phyloP scores from a whole-genome alignment of 2,797 vertebrate genomes.

The Podarcis lilfordi region DNA sequence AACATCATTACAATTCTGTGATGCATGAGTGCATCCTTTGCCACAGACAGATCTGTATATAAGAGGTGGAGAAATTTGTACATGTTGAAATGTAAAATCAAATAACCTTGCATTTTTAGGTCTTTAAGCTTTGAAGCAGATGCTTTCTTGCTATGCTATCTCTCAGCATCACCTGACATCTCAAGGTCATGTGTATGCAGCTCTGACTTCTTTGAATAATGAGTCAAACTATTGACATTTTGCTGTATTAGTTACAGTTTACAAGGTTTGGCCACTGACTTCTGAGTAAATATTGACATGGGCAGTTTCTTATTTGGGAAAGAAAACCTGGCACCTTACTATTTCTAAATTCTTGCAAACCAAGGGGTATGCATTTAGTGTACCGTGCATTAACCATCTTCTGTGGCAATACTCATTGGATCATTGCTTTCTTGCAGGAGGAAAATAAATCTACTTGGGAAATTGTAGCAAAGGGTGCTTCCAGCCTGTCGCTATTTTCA shows the following conservation, averaged over 20 bases:
- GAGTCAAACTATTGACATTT: slow-evolving; percentile 15
- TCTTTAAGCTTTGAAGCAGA: not conserved
- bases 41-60: not conserved
- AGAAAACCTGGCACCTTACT: not conserved
- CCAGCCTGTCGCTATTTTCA: too few species aligned
- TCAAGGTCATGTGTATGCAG: slow-evolving; percentile 5
- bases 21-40: not conserved
- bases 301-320: not conserved
- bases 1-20: not conserved
- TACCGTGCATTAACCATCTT: not conserved
- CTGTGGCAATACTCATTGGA: not conserved
- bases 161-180: not conserved
- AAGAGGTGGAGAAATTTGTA: not conserved
- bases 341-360: not conserved
- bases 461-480: not conserved
- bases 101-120: not conserved
- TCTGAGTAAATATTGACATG: slow-evolving; percentile 12
- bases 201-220: slow-evolving; percentile 8
- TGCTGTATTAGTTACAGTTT: not conserved
- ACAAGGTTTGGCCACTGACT: slow-evolving; percentile 6
- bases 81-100: slow-evolving; percentile 9
- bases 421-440: not conserved
- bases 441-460: not conserved
- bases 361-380: not conserved
- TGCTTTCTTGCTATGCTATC: not conserved